phyloP scores from a whole-genome alignment of 2,888 invertebrate genomes.

The Oscheius sp. region DNA sequence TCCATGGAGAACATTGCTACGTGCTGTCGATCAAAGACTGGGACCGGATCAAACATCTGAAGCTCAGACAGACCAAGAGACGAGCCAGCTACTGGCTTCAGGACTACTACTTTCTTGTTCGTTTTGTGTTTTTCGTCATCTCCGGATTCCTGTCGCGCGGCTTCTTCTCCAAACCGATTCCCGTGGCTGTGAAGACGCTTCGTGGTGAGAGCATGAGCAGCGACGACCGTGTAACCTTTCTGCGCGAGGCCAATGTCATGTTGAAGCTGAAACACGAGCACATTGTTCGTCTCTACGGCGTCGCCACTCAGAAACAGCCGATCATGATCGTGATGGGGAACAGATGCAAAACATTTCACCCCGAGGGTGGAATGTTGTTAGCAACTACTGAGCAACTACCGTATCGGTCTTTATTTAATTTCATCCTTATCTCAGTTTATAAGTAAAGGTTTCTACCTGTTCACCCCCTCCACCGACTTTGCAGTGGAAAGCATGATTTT shows the following conservation, averaged over 20 bases:
- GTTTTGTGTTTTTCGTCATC: constrained; percentile 10
- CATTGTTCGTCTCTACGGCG: constrained; percentile 58
- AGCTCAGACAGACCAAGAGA: constrained; percentile 47
- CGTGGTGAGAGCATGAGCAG: constrained; percentile 49
- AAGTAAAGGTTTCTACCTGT: no score
- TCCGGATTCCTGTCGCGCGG: constrained; percentile 48
- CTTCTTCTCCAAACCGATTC: constrained; percentile 54
- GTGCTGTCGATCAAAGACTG: constrained; percentile 48
- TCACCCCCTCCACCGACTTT: no score
- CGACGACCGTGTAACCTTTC: constrained; percentile 58
- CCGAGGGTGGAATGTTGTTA: no score
- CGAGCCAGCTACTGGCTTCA: constrained; percentile 47
- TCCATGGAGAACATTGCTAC: constrained; percentile 37
- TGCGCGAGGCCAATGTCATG: constrained; percentile 65
- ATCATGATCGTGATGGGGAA: constrained; percentile 66
- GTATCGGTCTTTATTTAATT: no score
- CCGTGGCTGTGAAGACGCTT: constrained; percentile 62
- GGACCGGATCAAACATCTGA: constrained; percentile 44
- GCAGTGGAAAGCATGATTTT: no score
- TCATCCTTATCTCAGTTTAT: no score
- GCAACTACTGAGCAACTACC: no score
- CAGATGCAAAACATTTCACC: no score
- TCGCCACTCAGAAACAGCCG: constrained; percentile 60
- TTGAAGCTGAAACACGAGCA: constrained; percentile 58
- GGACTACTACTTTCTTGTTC: constrained; percentile 47